Evolutionary conservation across 2,113 vertebrate species (phyloP).

Genomic region (Mesocricetus auratus): DNA sequence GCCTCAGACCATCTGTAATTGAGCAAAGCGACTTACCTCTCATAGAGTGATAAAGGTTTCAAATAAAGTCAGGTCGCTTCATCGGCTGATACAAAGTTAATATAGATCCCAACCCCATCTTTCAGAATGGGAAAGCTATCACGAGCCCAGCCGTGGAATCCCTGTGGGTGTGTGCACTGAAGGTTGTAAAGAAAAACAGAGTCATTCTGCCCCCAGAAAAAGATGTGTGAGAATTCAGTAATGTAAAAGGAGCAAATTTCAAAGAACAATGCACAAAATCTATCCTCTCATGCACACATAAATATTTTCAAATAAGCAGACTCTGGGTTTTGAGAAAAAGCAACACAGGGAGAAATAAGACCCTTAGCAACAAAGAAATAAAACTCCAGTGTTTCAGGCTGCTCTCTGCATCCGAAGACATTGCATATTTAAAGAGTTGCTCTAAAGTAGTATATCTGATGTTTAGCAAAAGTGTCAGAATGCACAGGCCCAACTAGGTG

Average conservation of each 20-base stretch:
- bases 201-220: constrained; percentile 75
- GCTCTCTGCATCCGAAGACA: constrained; percentile 32
- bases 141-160: neutral
- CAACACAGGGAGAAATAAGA: constrained; percentile 80
- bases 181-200: constrained; percentile 83
- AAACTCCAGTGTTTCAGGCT: constrained; percentile 54
- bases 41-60: constrained; percentile 41
- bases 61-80: neutral
- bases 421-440: constrained; percentile 75
- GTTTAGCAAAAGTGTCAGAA: constrained; percentile 70
- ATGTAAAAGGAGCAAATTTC: constrained; percentile 73
- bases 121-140: constrained; percentile 58
- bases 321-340: constrained; percentile 81
- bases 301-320: constrained; percentile 86
- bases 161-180: constrained; percentile 73
- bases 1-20: neutral
- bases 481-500: constrained; percentile 28
- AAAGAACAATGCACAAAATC: constrained; percentile 80
- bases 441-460: constrained; percentile 64
- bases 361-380: constrained; percentile 74
- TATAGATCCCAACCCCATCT: neutral
- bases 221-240: constrained; percentile 79
- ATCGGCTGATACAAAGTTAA: constrained; percentile 37
- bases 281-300: constrained; percentile 81
- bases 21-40: neutral